Conservation (phyloP, 1,140 invertebrate species). For the Trachelipus rathkii region DNA sequence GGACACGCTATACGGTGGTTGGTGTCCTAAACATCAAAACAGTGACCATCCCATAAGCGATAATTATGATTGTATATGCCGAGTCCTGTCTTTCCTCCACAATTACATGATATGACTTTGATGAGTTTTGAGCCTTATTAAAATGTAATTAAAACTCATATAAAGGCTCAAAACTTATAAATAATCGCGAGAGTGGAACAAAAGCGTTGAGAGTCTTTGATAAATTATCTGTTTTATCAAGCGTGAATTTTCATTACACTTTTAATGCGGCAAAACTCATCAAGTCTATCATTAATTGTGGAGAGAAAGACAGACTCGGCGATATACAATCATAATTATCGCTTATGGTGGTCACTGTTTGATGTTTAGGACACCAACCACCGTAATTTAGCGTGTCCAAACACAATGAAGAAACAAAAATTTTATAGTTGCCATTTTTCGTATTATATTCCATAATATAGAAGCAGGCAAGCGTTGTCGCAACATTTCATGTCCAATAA, state of each 20-base stretch:
- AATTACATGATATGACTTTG: slow-evolving; percentile 10
- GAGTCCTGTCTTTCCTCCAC: neutral
- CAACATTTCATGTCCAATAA: too few species aligned
- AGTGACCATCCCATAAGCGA: slow-evolving; percentile 5
- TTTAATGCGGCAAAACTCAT: slow-evolving; percentile 7
- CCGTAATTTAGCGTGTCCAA: neutral
- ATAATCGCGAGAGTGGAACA: neutral
- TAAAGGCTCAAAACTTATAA: neutral
- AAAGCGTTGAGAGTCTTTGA: neutral
- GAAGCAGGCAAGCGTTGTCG: too few species aligned
- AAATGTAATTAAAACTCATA: slow-evolving; percentile 5
- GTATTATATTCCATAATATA: too few species aligned
- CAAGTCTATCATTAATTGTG: slow-evolving; percentile 10
- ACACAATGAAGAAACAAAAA: neutral
- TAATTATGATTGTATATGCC: slow-evolving; percentile 6
- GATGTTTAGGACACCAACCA: neutral
- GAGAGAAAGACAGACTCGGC: neutral
- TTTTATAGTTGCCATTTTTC: neutral
- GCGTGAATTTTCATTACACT: slow-evolving; percentile 10
- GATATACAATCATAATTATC: slow-evolving; percentile 11
- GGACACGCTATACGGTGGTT: neutral
- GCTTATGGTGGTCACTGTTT: neutral
- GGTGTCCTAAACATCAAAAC: slow-evolving; percentile 2
- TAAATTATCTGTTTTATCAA: slow-evolving; percentile 14
- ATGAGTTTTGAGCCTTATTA: slow-evolving; percentile 8